phyloP scores from a whole-genome alignment of 2,797 vertebrate genomes.

The Limnodromus scolopaceus region DNA sequence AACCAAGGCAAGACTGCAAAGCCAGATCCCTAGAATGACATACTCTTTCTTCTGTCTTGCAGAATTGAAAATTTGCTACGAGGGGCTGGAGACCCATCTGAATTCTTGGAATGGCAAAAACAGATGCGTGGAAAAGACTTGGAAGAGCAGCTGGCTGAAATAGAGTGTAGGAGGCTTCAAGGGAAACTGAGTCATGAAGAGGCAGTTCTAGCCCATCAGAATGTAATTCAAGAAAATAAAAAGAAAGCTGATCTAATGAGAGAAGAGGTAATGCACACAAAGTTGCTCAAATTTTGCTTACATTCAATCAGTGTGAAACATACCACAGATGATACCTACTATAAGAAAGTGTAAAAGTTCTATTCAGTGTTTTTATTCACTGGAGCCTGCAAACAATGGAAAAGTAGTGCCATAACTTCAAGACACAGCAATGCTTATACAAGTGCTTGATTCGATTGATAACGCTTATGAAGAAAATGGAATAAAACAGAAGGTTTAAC shows the following conservation, averaged over 20 bases:
- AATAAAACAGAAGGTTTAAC: neutral
- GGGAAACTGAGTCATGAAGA: constrained; percentile 86
- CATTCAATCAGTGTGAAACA: neutral
- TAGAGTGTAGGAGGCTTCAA: constrained; percentile 80
- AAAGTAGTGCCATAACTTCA: neutral
- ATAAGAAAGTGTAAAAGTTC: neutral
- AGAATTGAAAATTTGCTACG: constrained; percentile 85
- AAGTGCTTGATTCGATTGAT: neutral
- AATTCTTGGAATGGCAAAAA: constrained; percentile 89
- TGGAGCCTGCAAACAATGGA: neutral
- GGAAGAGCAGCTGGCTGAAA: constrained; percentile 79
- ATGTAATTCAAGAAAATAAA: constrained; percentile 82
- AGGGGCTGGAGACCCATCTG: constrained; percentile 83
- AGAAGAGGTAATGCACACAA: constrained; percentile 82
- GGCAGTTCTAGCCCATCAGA: constrained; percentile 82
- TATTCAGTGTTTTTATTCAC: neutral
- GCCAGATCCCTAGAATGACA: neutral
- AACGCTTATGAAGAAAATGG: neutral
- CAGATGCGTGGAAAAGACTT: constrained; percentile 84
- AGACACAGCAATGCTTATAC: neutral
- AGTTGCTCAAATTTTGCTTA: neutral
- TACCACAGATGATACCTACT: neutral
- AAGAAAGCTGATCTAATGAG: constrained; percentile 82
- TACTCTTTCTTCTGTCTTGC: neutral
- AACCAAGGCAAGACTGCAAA: neutral